Percentiles rank a stretch among this genome's conserved stretches.
Conservation (phyloP, 1,140 invertebrate genomes). For the Neoseiulus cucumeris region DNA sequence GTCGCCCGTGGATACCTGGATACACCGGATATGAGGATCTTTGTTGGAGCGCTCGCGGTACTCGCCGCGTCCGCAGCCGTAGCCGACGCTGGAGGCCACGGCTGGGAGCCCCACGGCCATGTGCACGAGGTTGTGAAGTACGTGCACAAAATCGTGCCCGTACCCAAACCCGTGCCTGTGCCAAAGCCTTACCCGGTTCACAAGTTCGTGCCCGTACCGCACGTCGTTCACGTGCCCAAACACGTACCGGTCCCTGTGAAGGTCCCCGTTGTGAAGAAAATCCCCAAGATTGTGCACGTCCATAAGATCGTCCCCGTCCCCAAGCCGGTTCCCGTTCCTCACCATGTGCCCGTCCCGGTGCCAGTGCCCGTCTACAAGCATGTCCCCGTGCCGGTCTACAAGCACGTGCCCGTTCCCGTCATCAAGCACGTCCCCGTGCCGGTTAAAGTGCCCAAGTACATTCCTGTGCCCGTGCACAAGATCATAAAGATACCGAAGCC, state of each 20-base stretch:
- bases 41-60: neutral
- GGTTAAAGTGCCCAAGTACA: slow-evolving; percentile 6
- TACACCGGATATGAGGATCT: slow-evolving; percentile 11
- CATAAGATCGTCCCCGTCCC: neutral
- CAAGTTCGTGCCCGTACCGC: neutral
- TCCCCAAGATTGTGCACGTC: slow-evolving; percentile 10
- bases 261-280: slow-evolving; percentile 3
- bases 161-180: slow-evolving; percentile 1
- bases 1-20: neutral
- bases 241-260: slow-evolving; percentile 4
- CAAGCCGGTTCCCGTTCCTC: slow-evolving; percentile 2
- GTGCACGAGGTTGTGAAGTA: slow-evolving; percentile 8
- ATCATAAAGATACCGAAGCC: slow-evolving; percentile 6
- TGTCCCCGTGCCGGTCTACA: slow-evolving; percentile 10
- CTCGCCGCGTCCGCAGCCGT: neutral
- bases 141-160: slow-evolving; percentile 10
- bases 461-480: slow-evolving; percentile 9
- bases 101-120: slow-evolving; percentile 10
- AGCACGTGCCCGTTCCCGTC: slow-evolving; percentile 4
- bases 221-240: neutral
- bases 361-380: slow-evolving; percentile 9
- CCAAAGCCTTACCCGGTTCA: slow-evolving; percentile 1
- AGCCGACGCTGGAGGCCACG: slow-evolving; percentile 6
- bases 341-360: slow-evolving; percentile 10
- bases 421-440: slow-evolving; percentile 10